These are phyloP conservation scores for Nerophis ophidion DNA, from an alignment of 2,113 vertebrate genomes.

Conservation along the genomic window DNA sequence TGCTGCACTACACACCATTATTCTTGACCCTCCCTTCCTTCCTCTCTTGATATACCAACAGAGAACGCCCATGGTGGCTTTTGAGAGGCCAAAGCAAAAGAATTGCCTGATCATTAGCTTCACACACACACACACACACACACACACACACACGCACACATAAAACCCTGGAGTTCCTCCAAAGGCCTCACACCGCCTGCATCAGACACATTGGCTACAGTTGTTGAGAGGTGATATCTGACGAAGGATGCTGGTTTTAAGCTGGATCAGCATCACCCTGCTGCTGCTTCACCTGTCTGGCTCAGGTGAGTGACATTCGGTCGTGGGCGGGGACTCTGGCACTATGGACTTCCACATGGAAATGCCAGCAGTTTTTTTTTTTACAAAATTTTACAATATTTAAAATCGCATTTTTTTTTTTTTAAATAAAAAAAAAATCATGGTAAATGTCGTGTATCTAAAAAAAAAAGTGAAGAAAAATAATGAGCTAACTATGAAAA, in stretches of 20 bases:
- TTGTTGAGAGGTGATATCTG: constrained; percentile 4
- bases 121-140: constrained; percentile 21
- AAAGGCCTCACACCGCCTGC: constrained; percentile 18
- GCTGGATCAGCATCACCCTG: constrained; percentile 16
- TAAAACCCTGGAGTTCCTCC: constrained; percentile 32
- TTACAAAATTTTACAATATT: too few species aligned
- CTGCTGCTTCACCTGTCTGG: constrained; percentile 33
- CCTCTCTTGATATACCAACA: constrained; percentile 59
- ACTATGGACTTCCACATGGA: not conserved
- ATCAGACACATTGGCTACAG: constrained; percentile 3
- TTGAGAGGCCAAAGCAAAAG: constrained; percentile 51
- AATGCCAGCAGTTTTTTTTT: too few species aligned
- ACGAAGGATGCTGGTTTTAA: constrained; percentile 39
- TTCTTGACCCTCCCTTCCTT: constrained; percentile 70
- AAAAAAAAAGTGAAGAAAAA: too few species aligned
- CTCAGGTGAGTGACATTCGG: constrained; percentile 46
- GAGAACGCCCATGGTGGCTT: constrained; percentile 60
- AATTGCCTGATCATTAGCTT: constrained; percentile 47
- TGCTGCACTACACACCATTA: constrained; percentile 33
- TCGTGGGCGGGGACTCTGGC: not conserved
- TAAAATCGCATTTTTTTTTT: too few species aligned
- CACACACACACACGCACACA: constrained; percentile 15
- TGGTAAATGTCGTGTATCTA: too few species aligned
- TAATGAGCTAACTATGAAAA: too few species aligned
- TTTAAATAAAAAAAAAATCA: too few species aligned